phyloP scores from a whole-genome alignment of 2,113 vertebrate genomes.

The Odocoileus hemionus region DNA sequence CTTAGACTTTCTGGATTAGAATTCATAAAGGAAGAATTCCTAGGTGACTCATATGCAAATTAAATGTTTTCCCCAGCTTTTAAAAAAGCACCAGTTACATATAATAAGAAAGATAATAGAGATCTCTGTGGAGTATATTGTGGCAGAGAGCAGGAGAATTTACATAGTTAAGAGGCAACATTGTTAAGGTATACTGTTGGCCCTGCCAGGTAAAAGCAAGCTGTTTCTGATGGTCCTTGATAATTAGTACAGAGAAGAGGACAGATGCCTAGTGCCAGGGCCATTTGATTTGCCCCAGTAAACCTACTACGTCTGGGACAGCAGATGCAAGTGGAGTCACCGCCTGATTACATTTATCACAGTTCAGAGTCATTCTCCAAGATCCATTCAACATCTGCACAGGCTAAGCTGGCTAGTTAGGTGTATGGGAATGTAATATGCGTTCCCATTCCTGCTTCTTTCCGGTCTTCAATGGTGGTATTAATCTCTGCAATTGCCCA shows the following conservation, averaged over 20 bases:
- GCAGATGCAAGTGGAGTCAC: background rate
- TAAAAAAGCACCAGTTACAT: background rate
- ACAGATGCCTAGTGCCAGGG: too few species aligned
- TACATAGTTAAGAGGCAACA: background rate
- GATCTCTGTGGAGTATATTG: background rate
- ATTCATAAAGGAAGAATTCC: background rate
- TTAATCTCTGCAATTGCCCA: background rate
- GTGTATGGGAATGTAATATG: background rate
- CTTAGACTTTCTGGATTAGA: background rate
- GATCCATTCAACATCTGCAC: background rate
- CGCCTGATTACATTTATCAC: rapidly evolving
- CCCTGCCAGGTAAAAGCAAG: background rate
- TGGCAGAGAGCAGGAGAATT: background rate
- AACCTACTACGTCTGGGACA: background rate
- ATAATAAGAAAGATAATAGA: background rate
- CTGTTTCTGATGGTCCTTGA: background rate
- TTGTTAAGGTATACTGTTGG: too few species aligned
- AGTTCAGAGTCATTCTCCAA: background rate
- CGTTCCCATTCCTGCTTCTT: background rate
- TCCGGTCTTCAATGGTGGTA: too few species aligned
- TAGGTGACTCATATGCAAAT: background rate
- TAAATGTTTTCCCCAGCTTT: background rate
- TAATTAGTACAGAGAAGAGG: background rate
- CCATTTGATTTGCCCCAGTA: background rate
- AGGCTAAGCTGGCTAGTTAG: background rate